A percentile compares a stretch with the other conserved stretches of the same genome.
Evolutionary conservation across 2,113 vertebrate genomes (phyloP).

Genomic region (Eulemur macaco): DNA sequence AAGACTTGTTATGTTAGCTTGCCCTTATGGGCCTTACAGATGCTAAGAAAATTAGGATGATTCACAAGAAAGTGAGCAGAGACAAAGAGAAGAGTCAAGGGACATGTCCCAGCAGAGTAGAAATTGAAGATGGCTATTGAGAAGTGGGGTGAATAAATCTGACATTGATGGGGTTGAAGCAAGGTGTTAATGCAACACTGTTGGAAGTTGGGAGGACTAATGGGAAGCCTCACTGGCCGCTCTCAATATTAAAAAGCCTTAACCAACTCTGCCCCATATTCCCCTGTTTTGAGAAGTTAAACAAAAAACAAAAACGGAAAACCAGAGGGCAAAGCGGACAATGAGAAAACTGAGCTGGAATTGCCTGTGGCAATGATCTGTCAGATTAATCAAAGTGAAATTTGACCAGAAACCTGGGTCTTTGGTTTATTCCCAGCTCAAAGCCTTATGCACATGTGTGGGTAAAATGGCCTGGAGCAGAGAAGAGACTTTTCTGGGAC

Average conservation of each 20-base stretch:
- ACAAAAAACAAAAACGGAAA: too few species aligned
- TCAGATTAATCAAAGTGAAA: too few species aligned
- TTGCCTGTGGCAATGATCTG: too few species aligned
- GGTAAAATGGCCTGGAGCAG: too few species aligned
- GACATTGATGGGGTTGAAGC: not conserved
- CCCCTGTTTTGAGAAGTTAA: not conserved
- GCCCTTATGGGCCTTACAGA: not conserved
- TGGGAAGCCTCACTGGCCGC: not conserved
- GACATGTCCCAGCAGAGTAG: not conserved
- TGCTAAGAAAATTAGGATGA: not conserved
- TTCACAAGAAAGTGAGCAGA: not conserved
- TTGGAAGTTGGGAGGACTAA: not conserved
- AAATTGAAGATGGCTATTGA: not conserved
- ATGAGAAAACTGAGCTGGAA: too few species aligned
- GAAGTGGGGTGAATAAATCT: not conserved
- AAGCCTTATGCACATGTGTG: too few species aligned
- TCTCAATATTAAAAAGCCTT: not conserved
- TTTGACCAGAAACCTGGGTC: too few species aligned
- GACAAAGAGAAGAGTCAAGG: not conserved
- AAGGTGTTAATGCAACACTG: not conserved
- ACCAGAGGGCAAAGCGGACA: too few species aligned
- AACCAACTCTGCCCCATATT: not conserved
- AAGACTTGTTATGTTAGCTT: not conserved
- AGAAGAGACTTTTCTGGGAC: too few species aligned
- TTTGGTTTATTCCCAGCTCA: too few species aligned